Evolutionary conservation across 2,113 vertebrate species (phyloP), one percentile per base, ranked within the genome.

Genomic region (Thermophis baileyi): DNA sequence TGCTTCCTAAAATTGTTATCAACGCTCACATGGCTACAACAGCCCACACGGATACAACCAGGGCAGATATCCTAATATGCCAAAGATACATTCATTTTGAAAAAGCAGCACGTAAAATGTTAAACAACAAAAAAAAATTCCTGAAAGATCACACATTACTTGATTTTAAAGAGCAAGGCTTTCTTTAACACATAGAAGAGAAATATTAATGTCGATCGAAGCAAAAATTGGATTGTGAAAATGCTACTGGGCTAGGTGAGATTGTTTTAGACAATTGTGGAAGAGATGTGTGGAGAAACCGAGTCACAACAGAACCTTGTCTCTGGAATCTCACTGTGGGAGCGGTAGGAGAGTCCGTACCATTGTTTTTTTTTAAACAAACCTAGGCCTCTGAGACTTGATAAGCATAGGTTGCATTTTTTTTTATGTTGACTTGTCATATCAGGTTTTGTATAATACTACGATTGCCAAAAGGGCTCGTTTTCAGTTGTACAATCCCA

Each of bases 21-120:
- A 95, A 96, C 97, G 94, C 97, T 96, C 97, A 92, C 96, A 95
- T 96, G 96, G 96, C 96, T 96, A 97, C 95, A 97, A 96, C 97
- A 97, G 96, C 97, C 96, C 93, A 96, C 95, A 94, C 96, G 74
- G 74, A 40, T 81, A 22, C 35, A 94, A 81, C 3, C 93, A 91
- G 98, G 97, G 97, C 98, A 97, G 96, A 97, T 96, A 96, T 94
- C 96, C 96, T 96, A 96, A 97, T 53, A 99, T 98, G 99, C 99
- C 99, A 99, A 99, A 99, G 99, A 98, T 98, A 97, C 96, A 97
- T 94, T 96, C 95, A 95, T 97, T 95, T 96, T 98, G 95, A 96
- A 96, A 97, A 96, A 92, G 53, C 94, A 95, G 96, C 95, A 96
- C 96, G 94, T 93, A 50, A 94, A 92, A 93, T 93, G 93, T 81